Conservation (phyloP, 2,888 invertebrate genomes). For the Laothoe populi region DNA sequence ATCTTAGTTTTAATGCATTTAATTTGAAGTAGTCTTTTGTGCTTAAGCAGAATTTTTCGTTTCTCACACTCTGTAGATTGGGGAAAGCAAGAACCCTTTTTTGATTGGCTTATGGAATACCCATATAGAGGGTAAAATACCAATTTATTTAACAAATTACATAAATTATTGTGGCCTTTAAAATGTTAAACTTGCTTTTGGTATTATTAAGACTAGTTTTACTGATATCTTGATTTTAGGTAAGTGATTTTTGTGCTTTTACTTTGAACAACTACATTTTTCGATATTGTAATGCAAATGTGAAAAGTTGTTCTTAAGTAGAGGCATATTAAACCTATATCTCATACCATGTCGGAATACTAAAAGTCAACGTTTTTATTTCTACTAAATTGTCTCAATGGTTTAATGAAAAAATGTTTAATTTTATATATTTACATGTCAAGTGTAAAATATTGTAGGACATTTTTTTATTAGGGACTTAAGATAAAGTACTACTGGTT, state of each 20-base stretch:
- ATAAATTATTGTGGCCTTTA: slow-evolving; percentile 82
- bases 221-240: slow-evolving; percentile 62
- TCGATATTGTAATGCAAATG: slow-evolving; percentile 24
- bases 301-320: slow-evolving; percentile 46
- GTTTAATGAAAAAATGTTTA: slow-evolving; percentile 52
- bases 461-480: slow-evolving; percentile 78
- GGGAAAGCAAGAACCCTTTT: slow-evolving; percentile 66
- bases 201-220: slow-evolving; percentile 75
- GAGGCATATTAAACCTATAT: slow-evolving; percentile 51
- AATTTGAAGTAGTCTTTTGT: slow-evolving; percentile 42
- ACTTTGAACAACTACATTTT: slow-evolving; percentile 51
- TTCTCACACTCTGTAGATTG: slow-evolving; percentile 65
- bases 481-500: slow-evolving; percentile 80
- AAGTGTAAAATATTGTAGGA: slow-evolving; percentile 80
- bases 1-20: slow-evolving; percentile 62
- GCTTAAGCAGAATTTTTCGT: slow-evolving; percentile 38
- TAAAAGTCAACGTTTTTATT: slow-evolving; percentile 53
- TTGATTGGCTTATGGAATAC: slow-evolving; percentile 64
- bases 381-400: slow-evolving; percentile 54
- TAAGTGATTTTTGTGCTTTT: slow-evolving; percentile 58
- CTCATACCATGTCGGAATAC: slow-evolving; percentile 52
- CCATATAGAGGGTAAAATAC: slow-evolving; percentile 65
- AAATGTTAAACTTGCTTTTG: slow-evolving; percentile 80
- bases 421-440: slow-evolving; percentile 66
- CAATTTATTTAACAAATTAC: slow-evolving; percentile 77